Evolutionary conservation across 2,888 invertebrate genomes (phyloP).

Genomic region (Drosophila algonquin): DNA sequence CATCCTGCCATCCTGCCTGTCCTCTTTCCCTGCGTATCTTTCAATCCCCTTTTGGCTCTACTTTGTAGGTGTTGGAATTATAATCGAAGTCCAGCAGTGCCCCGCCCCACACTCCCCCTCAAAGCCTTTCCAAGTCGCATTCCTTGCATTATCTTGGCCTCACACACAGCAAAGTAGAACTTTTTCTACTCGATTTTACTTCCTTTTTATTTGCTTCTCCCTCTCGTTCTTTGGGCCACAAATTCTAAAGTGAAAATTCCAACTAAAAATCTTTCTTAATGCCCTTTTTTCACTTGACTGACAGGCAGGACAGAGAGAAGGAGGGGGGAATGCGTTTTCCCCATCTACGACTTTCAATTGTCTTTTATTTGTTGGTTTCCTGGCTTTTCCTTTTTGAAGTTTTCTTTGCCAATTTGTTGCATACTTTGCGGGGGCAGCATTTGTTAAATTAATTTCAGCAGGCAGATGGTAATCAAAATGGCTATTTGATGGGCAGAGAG

Average conservation of each 20-base stretch:
- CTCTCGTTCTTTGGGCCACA: slow-evolving; percentile 34
- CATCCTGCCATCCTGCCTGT: background rate
- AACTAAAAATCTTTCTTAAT: slow-evolving; percentile 66
- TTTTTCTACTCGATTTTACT: slow-evolving; percentile 46
- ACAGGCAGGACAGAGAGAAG: slow-evolving; percentile 31
- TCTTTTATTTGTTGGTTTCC: slow-evolving; percentile 49
- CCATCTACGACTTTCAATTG: slow-evolving; percentile 12
- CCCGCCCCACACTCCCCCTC: background rate
- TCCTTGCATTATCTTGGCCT: slow-evolving; percentile 40
- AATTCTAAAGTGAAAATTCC: slow-evolving; percentile 74
- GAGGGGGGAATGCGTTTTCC: too few species aligned
- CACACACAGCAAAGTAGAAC: slow-evolving; percentile 1
- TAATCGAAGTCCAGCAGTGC: slow-evolving; percentile 65
- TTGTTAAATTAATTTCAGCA: slow-evolving; percentile 61
- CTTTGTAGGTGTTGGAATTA: slow-evolving; percentile 74
- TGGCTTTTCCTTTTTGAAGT: slow-evolving; percentile 47
- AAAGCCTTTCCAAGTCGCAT: slow-evolving; percentile 20
- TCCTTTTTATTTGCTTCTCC: slow-evolving; percentile 46
- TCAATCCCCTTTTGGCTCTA: slow-evolving; percentile 8
- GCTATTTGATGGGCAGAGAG: background rate
- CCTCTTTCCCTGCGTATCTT: background rate
- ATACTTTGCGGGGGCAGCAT: slow-evolving; percentile 63
- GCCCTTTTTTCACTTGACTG: slow-evolving; percentile 70
- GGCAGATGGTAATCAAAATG: slow-evolving; percentile 25
- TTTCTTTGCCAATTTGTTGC: slow-evolving; percentile 64